phyloP scores from a whole-genome alignment of 1,140 invertebrate genomes.

The Coptotermes formosanus region DNA sequence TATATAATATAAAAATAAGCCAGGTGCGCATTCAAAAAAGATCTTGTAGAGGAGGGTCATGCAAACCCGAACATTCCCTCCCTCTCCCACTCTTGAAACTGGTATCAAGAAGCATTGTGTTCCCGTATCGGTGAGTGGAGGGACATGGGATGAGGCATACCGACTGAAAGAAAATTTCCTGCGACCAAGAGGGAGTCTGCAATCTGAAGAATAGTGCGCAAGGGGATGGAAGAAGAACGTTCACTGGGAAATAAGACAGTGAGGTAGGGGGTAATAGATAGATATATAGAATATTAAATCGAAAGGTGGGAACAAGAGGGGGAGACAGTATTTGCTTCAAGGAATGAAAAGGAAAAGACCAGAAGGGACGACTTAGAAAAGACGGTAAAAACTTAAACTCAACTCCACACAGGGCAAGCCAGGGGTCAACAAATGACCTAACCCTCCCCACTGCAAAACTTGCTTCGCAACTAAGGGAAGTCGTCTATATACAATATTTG shows the following conservation, averaged over 20 bases:
- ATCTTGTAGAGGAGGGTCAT: not conserved
- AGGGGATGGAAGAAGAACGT: not conserved
- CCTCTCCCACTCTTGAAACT: not conserved
- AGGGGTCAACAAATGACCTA: not conserved
- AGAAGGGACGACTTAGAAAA: not conserved
- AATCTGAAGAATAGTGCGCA: not conserved
- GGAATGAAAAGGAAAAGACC: not conserved
- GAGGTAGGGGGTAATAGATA: slow-evolving; percentile 9
- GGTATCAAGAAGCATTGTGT: slow-evolving; percentile 4
- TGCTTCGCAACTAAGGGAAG: no score
- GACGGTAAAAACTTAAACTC: not conserved
- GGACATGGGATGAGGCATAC: not conserved
- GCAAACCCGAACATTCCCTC: not conserved
- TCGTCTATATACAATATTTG: not conserved
- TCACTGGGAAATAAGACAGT: not conserved
- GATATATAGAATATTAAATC: not conserved
- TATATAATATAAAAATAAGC: slow-evolving; percentile 20
- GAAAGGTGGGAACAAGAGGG: slow-evolving; percentile 8
- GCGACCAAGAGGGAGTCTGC: not conserved
- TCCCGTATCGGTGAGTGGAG: not conserved
- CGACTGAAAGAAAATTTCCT: not conserved
- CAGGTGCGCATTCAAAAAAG: slow-evolving; percentile 15
- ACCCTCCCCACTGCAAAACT: not conserved
- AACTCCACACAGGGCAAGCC: not conserved
- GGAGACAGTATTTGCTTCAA: not conserved